These are phyloP conservation scores for Stichopus horrens DNA, from an alignment of 53 echinoderm and acorn worm genomes.

Conservation along the genomic window DNA sequence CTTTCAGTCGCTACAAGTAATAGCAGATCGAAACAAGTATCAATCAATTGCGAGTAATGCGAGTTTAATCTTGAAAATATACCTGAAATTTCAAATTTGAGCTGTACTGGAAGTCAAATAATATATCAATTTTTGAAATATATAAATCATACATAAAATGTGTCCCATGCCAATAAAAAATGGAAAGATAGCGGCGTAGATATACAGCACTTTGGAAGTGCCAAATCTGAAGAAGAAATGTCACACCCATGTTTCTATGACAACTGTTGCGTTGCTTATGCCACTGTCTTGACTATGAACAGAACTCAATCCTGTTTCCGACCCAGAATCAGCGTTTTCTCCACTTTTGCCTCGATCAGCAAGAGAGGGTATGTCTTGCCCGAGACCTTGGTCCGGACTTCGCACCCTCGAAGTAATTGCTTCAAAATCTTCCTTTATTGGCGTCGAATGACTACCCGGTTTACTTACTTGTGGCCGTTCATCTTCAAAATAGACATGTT, in stretches of 20 bases:
- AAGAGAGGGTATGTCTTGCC: neutral
- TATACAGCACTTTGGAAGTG: no score
- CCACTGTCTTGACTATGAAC: conserved; percentile 82
- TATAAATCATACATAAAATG: no score
- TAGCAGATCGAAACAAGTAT: no score
- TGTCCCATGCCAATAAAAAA: no score
- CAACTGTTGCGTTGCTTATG: conserved; percentile 45
- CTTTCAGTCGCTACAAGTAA: no score
- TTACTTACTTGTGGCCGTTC: neutral
- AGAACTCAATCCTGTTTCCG: conserved; percentile 94
- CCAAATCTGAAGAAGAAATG: no score
- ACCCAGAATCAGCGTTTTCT: conserved; percentile 71
- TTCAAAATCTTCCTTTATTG: neutral
- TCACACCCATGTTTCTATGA: conserved; percentile 67
- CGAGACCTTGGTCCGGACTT: conserved; percentile 38
- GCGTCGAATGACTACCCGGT: neutral
- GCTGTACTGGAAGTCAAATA: no score
- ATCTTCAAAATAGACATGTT: neutral
- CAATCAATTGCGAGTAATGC: no score
- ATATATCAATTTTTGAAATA: no score
- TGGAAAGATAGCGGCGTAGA: no score
- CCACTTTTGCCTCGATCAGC: neutral
- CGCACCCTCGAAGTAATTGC: neutral
- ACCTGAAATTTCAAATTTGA: no score
- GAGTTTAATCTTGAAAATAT: no score